Conservation (phyloP, 2,797 vertebrate species). For the Bradypodion pumilum region DNA sequence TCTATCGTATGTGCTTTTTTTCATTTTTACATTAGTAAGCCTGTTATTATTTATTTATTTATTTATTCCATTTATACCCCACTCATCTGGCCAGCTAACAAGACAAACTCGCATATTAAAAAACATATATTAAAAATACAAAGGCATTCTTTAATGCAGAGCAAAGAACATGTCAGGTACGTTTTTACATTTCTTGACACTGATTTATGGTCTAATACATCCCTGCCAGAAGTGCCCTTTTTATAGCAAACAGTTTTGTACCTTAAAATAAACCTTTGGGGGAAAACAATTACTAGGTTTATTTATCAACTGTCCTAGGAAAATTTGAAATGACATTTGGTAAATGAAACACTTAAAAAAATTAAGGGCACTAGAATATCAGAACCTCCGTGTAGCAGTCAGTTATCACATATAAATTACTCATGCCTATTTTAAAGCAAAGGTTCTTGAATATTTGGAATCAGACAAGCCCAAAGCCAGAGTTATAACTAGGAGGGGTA, state of each 20-base stretch:
- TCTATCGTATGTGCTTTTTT: neutral
- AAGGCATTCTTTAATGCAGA: rapidly evolving
- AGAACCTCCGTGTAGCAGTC: neutral
- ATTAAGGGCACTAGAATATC: constrained; percentile 47
- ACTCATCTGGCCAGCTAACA: no score
- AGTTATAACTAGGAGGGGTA: constrained; percentile 50
- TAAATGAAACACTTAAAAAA: constrained; percentile 64
- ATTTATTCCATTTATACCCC: no score
- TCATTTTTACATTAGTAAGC: neutral
- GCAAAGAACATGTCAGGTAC: neutral
- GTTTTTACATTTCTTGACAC: neutral
- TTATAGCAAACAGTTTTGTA: constrained; percentile 55
- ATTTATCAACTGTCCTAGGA: constrained; percentile 69
- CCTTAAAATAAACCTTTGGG: constrained; percentile 60
- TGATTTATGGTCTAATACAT: constrained; percentile 52
- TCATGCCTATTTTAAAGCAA: constrained; percentile 7
- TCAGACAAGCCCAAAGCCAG: constrained; percentile 53
- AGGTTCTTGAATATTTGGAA: constrained; percentile 42
- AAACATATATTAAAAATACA: no score
- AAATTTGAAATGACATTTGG: constrained; percentile 63
- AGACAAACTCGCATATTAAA: no score
- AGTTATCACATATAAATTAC: neutral
- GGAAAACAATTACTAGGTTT: constrained; percentile 57
- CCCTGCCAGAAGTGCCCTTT: constrained; percentile 54
- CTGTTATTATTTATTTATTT: no score